Percentiles rank a stretch among this genome's conserved stretches.
phyloP scores from a whole-genome alignment of 2,888 invertebrate species.

The Celastrina argiolus region DNA sequence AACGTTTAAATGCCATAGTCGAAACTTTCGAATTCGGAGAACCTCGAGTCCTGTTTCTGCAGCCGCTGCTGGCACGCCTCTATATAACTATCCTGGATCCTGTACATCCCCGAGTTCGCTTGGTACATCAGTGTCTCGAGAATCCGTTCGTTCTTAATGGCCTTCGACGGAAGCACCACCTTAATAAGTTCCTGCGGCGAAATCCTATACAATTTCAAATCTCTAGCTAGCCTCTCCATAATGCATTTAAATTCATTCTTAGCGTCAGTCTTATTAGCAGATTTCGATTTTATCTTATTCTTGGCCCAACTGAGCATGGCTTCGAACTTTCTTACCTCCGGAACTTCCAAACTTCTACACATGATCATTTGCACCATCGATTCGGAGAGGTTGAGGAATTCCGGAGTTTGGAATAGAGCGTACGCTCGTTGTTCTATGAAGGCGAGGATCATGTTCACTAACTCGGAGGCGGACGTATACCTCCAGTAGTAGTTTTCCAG shows the following conservation, averaged over 20 bases:
- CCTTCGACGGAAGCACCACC: constrained; percentile 94
- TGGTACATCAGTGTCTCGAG: constrained; percentile 95
- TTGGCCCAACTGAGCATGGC: constrained; percentile 95
- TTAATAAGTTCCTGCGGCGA: constrained; percentile 95
- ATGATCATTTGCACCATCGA: constrained; percentile 97
- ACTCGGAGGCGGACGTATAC: constrained; percentile 94
- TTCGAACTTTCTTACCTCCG: constrained; percentile 94
- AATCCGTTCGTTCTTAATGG: constrained; percentile 94
- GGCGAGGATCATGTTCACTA: constrained; percentile 95
- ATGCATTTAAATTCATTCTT: constrained; percentile 94
- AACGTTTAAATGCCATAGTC: constrained; percentile 83
- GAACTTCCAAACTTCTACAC: constrained; percentile 92
- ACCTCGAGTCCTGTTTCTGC: constrained; percentile 92
- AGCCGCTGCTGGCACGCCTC: constrained; percentile 92
- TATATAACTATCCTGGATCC: constrained; percentile 91
- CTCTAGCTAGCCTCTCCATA: constrained; percentile 93
- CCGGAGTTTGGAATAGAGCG: constrained; percentile 88
- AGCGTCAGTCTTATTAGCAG: constrained; percentile 87
- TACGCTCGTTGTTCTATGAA: constrained; percentile 93
- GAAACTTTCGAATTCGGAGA: constrained; percentile 89
- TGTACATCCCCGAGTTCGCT: constrained; percentile 94
- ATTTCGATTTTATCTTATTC: constrained; percentile 87
- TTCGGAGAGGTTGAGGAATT: constrained; percentile 92
- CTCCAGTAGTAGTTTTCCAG: constrained; percentile 97
- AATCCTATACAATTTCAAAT: constrained; percentile 92